phyloP scores from a whole-genome alignment of 2,888 invertebrate species.

The Yponomeuta plumbellus region DNA sequence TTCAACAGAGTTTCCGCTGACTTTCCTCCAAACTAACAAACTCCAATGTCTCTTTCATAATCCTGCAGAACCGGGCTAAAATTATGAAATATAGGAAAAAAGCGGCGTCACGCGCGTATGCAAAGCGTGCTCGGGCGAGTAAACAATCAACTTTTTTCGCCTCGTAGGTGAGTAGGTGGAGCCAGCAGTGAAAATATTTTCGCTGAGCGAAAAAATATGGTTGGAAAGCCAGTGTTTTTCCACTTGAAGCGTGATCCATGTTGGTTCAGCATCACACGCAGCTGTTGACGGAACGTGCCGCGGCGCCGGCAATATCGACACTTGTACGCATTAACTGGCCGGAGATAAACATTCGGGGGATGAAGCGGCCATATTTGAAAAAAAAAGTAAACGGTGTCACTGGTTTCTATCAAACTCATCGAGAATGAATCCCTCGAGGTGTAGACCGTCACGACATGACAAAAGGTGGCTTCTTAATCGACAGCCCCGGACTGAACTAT shows the following conservation, averaged over 20 bases:
- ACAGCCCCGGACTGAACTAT: background rate
- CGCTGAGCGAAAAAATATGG: background rate
- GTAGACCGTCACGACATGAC: background rate
- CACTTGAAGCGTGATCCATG: background rate
- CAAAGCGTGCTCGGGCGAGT: background rate
- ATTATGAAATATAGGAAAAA: background rate
- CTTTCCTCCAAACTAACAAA: background rate
- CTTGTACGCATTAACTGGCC: background rate
- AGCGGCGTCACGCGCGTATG: background rate
- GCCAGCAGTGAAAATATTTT: background rate
- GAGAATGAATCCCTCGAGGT: background rate
- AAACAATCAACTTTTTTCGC: conserved; percentile 1
- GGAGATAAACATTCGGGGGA: background rate
- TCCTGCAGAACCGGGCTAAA: background rate
- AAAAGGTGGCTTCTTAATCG: background rate
- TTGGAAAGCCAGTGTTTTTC: background rate
- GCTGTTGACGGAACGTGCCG: background rate
- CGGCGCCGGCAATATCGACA: background rate
- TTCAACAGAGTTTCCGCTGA: background rate
- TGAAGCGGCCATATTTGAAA: background rate
- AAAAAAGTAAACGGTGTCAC: background rate
- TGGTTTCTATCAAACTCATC: background rate
- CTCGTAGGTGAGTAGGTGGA: background rate
- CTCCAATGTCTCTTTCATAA: background rate
- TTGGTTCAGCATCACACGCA: background rate